Evolutionary conservation across 2,797 vertebrate genomes (phyloP).

Genomic region (Protosalanx chinensis): DNA sequence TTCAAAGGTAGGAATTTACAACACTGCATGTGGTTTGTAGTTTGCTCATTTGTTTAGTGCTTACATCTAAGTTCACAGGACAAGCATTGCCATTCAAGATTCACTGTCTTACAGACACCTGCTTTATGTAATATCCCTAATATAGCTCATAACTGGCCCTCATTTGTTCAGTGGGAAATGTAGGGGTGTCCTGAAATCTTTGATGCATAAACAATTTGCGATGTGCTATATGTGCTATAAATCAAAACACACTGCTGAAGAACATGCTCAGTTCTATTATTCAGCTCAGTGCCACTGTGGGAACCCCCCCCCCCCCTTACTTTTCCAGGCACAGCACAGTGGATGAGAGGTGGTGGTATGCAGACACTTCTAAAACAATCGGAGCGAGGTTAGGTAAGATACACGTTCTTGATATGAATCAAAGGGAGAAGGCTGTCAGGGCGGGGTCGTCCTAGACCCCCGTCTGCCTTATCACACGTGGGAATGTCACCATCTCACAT

Average conservation of each 20-base stretch:
- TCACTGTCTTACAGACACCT: no score
- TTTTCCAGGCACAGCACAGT: constrained; percentile 30
- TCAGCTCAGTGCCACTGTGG: constrained; percentile 37
- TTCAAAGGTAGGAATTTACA: constrained; percentile 69
- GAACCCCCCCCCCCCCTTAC: constrained; percentile 39
- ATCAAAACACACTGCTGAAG: no score
- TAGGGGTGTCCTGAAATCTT: no score
- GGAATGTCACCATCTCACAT: constrained; percentile 30
- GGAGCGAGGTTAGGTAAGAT: constrained; percentile 49
- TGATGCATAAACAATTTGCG: no score
- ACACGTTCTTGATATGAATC: constrained; percentile 60
- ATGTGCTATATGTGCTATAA: no score
- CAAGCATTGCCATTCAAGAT: constrained; percentile 13
- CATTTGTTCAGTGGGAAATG: no score
- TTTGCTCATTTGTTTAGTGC: constrained; percentile 22
- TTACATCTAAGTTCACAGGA: constrained; percentile 21
- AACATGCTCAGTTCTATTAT: no score
- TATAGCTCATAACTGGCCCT: no score
- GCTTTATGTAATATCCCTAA: no score
- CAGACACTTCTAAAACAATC: constrained; percentile 66
- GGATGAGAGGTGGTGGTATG: constrained; percentile 69
- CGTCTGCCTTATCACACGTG: constrained; percentile 35
- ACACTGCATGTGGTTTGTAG: constrained; percentile 15
- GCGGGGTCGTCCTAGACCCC: constrained; percentile 22
- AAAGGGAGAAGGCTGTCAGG: constrained; percentile 43